phyloP scores from a whole-genome alignment of 2,797 vertebrate genomes.

The Cossypha heuglini region DNA sequence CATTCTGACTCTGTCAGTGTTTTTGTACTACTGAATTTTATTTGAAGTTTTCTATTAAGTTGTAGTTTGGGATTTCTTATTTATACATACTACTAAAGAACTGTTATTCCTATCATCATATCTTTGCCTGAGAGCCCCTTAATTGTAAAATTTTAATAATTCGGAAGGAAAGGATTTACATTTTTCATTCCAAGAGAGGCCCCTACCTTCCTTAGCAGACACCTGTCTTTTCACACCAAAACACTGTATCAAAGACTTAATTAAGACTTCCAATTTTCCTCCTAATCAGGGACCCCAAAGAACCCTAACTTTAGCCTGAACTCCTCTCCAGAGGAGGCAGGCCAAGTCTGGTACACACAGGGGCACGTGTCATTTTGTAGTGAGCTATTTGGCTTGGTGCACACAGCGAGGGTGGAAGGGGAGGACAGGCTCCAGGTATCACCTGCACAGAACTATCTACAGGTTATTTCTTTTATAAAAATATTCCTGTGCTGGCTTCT shows the following conservation, averaged over 20 bases:
- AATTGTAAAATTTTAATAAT: too few species aligned
- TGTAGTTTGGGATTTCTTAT: too few species aligned
- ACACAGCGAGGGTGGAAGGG: background rate
- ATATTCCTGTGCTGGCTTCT: background rate
- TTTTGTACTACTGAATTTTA: too few species aligned
- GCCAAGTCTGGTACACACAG: background rate
- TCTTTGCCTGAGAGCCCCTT: too few species aligned
- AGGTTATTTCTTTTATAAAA: background rate
- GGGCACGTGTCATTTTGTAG: fast-evolving
- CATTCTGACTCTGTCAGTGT: too few species aligned
- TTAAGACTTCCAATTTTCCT: background rate
- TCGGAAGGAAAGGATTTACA: too few species aligned
- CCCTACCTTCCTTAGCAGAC: too few species aligned
- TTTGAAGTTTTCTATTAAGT: too few species aligned
- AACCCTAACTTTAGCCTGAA: background rate
- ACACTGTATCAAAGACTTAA: background rate
- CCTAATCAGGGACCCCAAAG: background rate
- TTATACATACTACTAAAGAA: too few species aligned
- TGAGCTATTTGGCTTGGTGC: background rate
- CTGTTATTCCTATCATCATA: too few species aligned
- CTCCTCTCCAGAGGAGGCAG: background rate
- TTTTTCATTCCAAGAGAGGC: too few species aligned
- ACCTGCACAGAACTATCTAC: background rate
- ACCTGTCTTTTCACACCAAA: too few species aligned
- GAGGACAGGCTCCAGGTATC: background rate